phyloP scores from a whole-genome alignment of 1,140 invertebrate species.

The Homalodisca vitripennis region DNA sequence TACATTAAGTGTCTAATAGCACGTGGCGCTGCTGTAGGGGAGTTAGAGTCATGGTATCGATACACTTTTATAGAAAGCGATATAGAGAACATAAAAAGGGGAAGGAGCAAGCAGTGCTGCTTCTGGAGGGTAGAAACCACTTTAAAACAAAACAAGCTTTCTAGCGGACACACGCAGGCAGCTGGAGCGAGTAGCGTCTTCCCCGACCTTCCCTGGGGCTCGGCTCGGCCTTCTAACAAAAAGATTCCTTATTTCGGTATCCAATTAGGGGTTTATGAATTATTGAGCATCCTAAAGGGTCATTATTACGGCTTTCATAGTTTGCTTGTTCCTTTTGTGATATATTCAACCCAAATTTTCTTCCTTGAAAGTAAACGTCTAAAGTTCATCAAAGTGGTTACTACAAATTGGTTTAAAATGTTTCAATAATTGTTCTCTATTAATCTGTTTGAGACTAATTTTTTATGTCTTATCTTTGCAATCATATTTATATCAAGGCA shows the following conservation, averaged over 20 bases:
- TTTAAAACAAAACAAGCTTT: slow-evolving; percentile 20
- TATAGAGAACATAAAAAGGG: slow-evolving; percentile 22
- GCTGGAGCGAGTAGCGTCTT: neutral
- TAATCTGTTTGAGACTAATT: too few species aligned
- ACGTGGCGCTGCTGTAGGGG: slow-evolving; percentile 8
- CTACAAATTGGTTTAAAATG: too few species aligned
- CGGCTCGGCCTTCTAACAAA: neutral
- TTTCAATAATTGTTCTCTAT: too few species aligned
- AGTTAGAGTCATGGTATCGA: neutral
- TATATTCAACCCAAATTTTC: too few species aligned
- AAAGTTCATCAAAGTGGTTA: too few species aligned
- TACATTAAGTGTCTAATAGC: slow-evolving; percentile 16
- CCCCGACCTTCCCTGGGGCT: neutral
- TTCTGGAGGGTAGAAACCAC: slow-evolving; percentile 2
- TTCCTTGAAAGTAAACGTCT: too few species aligned
- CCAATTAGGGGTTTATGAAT: neutral
- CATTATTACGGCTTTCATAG: neutral
- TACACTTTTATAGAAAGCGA: slow-evolving; percentile 4
- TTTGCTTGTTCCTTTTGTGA: too few species aligned
- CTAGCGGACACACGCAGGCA: neutral
- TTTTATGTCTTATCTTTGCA: too few species aligned
- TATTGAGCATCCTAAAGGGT: neutral
- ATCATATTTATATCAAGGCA: too few species aligned
- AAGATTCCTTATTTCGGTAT: neutral
- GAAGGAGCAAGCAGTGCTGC: neutral